Conservation (phyloP, 2,888 invertebrate genomes). For the Eugnorisma glareosa region DNA sequence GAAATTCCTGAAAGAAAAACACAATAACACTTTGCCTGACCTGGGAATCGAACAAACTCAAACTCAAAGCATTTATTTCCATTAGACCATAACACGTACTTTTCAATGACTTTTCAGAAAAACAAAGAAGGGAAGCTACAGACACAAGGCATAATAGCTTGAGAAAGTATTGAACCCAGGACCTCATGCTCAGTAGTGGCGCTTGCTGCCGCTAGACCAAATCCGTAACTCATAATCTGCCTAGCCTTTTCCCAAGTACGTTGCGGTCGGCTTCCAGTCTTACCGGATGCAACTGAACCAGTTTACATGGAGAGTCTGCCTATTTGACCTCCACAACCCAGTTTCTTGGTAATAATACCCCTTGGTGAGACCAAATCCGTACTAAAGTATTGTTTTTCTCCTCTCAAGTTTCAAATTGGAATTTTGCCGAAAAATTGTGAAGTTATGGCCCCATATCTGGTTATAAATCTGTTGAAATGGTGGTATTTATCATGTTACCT, state of each 20-base stretch:
- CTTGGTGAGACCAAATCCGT: neutral
- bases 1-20: neutral
- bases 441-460: conserved; percentile 27
- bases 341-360: neutral
- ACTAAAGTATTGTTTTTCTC: conserved; percentile 13
- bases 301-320: neutral
- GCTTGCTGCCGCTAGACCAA: neutral
- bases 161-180: no score
- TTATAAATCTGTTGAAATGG: conserved; percentile 35
- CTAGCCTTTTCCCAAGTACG: neutral
- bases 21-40: neutral
- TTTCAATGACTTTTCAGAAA: no score
- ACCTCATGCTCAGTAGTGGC: neutral
- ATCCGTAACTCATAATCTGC: neutral
- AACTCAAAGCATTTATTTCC: no score
- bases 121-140: no score
- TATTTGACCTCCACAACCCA: neutral
- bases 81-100: no score
- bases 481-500: conserved; percentile 33
- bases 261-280: neutral
- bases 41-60: no score
- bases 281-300: neutral
- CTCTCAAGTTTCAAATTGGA: conserved; percentile 43
- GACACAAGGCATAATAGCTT: no score
- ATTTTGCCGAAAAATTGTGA: conserved; percentile 13